phyloP scores from a whole-genome alignment of 1,140 invertebrate species.

The Microvelia longipes region DNA sequence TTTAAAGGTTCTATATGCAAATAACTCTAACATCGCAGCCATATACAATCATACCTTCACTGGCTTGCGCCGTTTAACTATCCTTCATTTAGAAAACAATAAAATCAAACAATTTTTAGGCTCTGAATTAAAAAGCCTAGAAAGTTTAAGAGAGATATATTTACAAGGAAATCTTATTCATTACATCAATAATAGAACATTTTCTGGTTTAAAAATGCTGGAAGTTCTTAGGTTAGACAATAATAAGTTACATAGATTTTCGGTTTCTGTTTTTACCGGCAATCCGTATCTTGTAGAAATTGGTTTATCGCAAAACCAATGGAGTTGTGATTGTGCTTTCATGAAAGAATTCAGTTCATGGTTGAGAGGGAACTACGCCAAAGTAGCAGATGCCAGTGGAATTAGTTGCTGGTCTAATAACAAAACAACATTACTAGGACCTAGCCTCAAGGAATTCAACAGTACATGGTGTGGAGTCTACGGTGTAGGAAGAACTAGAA shows the following conservation, averaged over 20 bases:
- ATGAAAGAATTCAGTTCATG: slow-evolving; percentile 59
- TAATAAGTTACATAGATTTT: slow-evolving; percentile 65
- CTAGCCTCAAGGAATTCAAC: slow-evolving; percentile 47
- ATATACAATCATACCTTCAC: slow-evolving; percentile 82
- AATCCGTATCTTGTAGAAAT: slow-evolving; percentile 66
- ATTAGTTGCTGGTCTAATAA: slow-evolving; percentile 25
- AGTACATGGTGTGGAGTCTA: slow-evolving; percentile 45
- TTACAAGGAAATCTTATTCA: slow-evolving; percentile 73
- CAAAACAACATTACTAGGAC: slow-evolving; percentile 34
- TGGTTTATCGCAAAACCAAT: slow-evolving; percentile 65
- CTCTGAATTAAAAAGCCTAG: slow-evolving; percentile 66
- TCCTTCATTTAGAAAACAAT: slow-evolving; percentile 75
- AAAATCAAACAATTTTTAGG: slow-evolving; percentile 59
- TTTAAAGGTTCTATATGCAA: slow-evolving; percentile 68
- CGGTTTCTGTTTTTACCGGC: slow-evolving; percentile 51
- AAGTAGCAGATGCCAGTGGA: slow-evolving; percentile 31
- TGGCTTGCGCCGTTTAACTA: slow-evolving; percentile 55
- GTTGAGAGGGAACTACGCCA: slow-evolving; percentile 52
- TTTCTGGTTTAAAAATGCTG: slow-evolving; percentile 58
- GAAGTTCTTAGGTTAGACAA: slow-evolving; percentile 71
- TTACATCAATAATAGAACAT: slow-evolving; percentile 70
- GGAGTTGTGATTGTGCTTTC: slow-evolving; percentile 79
- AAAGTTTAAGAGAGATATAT: slow-evolving; percentile 66
- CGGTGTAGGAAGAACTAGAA: slow-evolving; percentile 29
- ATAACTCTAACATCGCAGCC: slow-evolving; percentile 68